Conservation (phyloP, 2,113 vertebrate species). For the Macrotis lagotis region DNA sequence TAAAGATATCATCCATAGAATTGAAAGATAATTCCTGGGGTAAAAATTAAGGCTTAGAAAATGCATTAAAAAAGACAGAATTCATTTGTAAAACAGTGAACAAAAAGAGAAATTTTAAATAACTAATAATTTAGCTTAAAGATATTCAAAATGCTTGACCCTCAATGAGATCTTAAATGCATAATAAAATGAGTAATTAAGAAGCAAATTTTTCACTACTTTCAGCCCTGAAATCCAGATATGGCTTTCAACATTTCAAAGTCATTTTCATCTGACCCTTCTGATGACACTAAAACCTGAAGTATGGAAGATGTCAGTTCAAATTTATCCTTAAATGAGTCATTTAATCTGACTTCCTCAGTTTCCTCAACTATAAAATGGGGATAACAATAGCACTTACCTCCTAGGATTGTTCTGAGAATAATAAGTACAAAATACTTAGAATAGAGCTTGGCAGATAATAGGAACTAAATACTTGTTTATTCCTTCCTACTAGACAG, state of each 20-base stretch:
- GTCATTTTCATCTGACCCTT: background rate
- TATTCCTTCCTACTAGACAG: background rate
- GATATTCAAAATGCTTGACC: constrained; percentile 49
- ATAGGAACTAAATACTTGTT: background rate
- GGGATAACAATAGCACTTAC: too few species aligned
- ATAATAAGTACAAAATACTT: too few species aligned
- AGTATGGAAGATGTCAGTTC: background rate
- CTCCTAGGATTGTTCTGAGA: too few species aligned
- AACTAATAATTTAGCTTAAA: constrained; percentile 32
- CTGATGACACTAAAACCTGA: background rate
- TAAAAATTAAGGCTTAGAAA: constrained; percentile 55
- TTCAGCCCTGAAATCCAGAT: background rate
- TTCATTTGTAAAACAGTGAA: constrained; percentile 17
- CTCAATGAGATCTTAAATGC: constrained; percentile 1
- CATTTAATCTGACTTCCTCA: background rate
- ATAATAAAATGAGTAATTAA: constrained; percentile 36
- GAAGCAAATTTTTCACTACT: background rate
- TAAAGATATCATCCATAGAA: constrained; percentile 49
- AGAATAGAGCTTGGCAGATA: background rate
- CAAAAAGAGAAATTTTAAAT: background rate
- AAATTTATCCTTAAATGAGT: background rate
- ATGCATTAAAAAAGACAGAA: constrained; percentile 7
- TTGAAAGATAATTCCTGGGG: constrained; percentile 27
- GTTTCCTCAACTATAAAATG: too few species aligned
- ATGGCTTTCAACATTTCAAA: background rate